Evolutionary conservation across 1,140 invertebrate genomes (phyloP), one percentile per base, ranked within the genome.

Genomic region (Wasmannia auropunctata): DNA sequence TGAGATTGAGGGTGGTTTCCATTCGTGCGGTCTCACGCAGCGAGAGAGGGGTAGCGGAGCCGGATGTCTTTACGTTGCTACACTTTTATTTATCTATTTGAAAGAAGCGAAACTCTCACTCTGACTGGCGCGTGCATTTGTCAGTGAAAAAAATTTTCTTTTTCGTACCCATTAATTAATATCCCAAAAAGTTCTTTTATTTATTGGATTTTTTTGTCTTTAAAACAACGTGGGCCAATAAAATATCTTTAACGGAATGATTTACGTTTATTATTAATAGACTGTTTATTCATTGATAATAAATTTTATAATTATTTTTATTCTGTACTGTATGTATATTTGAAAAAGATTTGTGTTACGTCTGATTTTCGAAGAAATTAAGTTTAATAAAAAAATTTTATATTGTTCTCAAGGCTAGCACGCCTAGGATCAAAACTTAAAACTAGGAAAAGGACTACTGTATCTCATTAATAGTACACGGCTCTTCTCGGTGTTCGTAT

Each of bases 1-100:
- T 67, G 87, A 74, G 86, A 72, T 77, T 77, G 85, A 85, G 85
- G 88, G 88, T 86, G 86, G 90, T 86, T 58, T 37, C 60, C 34
- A 58, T 62, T 72, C 46, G 72, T 77, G 51, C 65, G 69, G 46
- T 80, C 77, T 63, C 51, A 85, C 77, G 69, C 62, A 63, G 63
- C 87, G 84, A 74, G 87, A 74, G 87, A 56, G 16, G 51, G 69
- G 70, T 65, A 51, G 77, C 16, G 80, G 76, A 51, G 74, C 67
- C 40, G 70, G 87, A 86, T 90, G 89, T 86, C 91, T 92, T 91
- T 92, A 87, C 87, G 86, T 87, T 87, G 88, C 79, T 89, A 91
- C 74, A 90, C 67, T 92, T 91, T 92, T 92, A 92, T 92, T 92
- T 92, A 91, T 92, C 88, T 90, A 81, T 62, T 49, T 72, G 86